These are phyloP conservation scores for Sinella curviseta DNA, from an alignment of 1,140 invertebrate genomes.

Conservation along the genomic window DNA sequence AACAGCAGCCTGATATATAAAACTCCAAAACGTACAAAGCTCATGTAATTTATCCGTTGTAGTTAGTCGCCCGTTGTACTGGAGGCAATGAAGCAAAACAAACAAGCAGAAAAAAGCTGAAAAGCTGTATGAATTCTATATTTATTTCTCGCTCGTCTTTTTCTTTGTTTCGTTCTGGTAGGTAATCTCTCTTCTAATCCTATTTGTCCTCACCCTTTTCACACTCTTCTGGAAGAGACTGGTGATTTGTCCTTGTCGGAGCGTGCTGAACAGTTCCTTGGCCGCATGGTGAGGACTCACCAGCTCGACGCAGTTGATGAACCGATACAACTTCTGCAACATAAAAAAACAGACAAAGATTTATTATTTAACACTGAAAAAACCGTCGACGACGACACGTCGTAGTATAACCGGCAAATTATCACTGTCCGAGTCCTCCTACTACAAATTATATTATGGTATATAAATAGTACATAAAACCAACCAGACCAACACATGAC, in stretches of 20 bases:
- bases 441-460: not conserved
- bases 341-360: conserved; percentile 34
- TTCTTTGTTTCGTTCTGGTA: not conserved
- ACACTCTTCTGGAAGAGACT: conserved; percentile 92
- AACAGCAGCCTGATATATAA: too few relatives aligned
- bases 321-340: conserved; percentile 80
- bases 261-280: conserved; percentile 82
- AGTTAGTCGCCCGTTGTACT: too few relatives aligned
- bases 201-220: conserved; percentile 70
- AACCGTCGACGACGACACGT: not conserved
- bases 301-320: conserved; percentile 87
- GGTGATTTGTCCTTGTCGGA: conserved; percentile 85
- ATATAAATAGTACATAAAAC: not conserved
- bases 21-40: too few relatives aligned
- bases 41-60: too few relatives aligned
- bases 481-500: not conserved
- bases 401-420: not conserved
- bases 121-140: too few relatives aligned
- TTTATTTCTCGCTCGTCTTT: not conserved
- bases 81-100: too few relatives aligned
- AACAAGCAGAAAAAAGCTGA: too few relatives aligned
- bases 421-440: not conserved
- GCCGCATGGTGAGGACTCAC: conserved; percentile 91
- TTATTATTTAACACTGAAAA: not conserved
- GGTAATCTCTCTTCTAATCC: not conserved